Base-by-base conservation (phyloP, 2,888 invertebrate genomes). In the Pachymerium ferrugineum region DNA sequence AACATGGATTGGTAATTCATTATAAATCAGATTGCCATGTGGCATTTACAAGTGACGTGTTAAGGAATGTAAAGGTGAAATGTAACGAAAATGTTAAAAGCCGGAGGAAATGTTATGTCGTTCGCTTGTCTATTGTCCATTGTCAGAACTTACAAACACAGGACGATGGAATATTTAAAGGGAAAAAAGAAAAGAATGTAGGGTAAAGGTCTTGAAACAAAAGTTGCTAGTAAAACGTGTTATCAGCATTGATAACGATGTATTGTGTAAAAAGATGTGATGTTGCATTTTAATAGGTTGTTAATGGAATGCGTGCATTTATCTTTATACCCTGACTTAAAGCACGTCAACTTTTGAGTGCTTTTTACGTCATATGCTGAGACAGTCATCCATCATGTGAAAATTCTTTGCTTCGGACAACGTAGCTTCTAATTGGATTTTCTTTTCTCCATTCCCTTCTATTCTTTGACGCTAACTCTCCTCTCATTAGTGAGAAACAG, bases 401-500 rank as follows among this genome's bases (percentile, higher is more conserved):
- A 62, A 62, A 62, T 62, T 62, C 62, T 62, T 62, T 28, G 14
- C 28, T 14, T 62, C 28, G 62, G 62, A 62, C 62, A 62, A 28
- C 62, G 22, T 28, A 62, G 5, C 25, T 62, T 62, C 62, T 62
- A 62, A 62, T 62, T 62, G 62, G 62, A 62, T 54, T 76, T 72
- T 74, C 35, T 62, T 38, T 74, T 73, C 69, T 25, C 38, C 31
- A 2, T 70, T 42, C 25, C 16, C 47, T 68, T 47, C 19, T 62
- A 75, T 31, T 69, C 68, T 73, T 74, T 70, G 80, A 82, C 85
- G 62, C n/a, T 8, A 47, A 25, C 54, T 31, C 42, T 54, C 47
- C 33, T 29, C 30, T 25, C 28, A 33, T 42, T 47, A 73, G 42
- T 30, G 38, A 28, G 62, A 14, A 62, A 47, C 25, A 28, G 62